Conservation (phyloP, 2,797 vertebrate genomes). For the Poecilia gillii region DNA sequence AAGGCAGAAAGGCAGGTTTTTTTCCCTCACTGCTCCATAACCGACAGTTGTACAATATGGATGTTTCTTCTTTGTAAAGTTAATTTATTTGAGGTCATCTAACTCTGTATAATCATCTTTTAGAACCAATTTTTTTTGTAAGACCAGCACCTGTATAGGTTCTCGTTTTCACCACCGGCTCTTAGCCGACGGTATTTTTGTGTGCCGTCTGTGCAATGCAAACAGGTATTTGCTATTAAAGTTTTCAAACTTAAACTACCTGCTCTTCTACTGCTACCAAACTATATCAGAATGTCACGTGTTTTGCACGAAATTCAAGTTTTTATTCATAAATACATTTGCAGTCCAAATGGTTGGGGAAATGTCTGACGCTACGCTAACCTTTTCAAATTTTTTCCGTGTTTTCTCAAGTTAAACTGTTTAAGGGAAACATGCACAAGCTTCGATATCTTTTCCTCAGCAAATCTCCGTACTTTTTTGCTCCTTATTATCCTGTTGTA, state of each 20-base stretch:
- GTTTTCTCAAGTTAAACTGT: neutral
- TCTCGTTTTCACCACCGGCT: neutral
- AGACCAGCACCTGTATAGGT: neutral
- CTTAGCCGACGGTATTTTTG: neutral
- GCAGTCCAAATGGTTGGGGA: neutral
- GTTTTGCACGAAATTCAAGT: neutral
- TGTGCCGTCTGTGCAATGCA: neutral
- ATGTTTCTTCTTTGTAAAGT: neutral
- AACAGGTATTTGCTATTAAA: too few relatives aligned
- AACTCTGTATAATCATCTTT: neutral
- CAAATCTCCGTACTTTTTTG: constrained; percentile 17
- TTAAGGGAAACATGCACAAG: neutral
- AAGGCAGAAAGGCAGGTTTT: neutral
- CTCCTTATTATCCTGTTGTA: constrained; percentile 25
- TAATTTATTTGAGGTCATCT: neutral
- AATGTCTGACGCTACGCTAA: neutral
- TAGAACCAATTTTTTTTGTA: neutral
- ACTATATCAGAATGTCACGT: neutral
- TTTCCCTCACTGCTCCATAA: neutral
- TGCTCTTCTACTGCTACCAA: neutral
- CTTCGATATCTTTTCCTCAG: neutral
- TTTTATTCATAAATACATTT: too few relatives aligned
- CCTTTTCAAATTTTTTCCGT: neutral
- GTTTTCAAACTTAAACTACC: neutral
- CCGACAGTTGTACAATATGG: neutral